Conservation (phyloP, 2,888 invertebrate species). For the Galerucella pusilla region DNA sequence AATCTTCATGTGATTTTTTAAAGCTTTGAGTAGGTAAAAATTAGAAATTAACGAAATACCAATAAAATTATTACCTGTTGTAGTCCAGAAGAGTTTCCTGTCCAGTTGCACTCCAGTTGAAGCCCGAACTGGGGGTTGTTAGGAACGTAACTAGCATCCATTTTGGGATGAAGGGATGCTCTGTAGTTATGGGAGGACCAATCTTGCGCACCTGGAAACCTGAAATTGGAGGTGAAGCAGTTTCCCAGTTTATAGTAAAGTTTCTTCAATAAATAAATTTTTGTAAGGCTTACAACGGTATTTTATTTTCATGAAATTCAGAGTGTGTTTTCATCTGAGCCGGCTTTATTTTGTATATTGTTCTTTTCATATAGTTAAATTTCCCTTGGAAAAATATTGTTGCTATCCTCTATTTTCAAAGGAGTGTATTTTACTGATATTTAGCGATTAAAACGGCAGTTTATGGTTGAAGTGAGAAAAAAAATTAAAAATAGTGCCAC, state of each 20-base stretch:
- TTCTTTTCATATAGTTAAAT: too few relatives aligned
- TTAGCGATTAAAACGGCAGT: too few relatives aligned
- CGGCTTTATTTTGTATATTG: too few relatives aligned
- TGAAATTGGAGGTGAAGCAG: slow-evolving; percentile 1
- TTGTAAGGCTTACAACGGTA: not conserved
- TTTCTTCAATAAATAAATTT: not conserved
- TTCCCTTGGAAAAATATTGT: too few relatives aligned
- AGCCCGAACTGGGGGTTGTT: slow-evolving; percentile 77
- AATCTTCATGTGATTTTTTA: not conserved
- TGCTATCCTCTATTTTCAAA: too few relatives aligned
- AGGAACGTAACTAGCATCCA: slow-evolving; percentile 70
- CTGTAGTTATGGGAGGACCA: slow-evolving; percentile 42
- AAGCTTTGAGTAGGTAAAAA: too few relatives aligned
- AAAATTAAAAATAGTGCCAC: too few relatives aligned
- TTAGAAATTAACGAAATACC: not conserved
- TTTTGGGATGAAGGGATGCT: slow-evolving; percentile 45
- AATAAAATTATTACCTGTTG: slow-evolving; percentile 54
- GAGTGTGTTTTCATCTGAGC: not conserved
- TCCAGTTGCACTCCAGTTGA: slow-evolving; percentile 66
- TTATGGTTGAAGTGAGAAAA: too few relatives aligned
- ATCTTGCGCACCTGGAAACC: slow-evolving; percentile 53
- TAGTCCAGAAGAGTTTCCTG: slow-evolving; percentile 53
- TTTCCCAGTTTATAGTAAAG: not conserved
- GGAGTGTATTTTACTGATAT: too few relatives aligned
- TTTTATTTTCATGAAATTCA: not conserved